Base-by-base conservation (phyloP, 1,140 invertebrate genomes). In the honey bee (Apis mellifera) region DNA sequence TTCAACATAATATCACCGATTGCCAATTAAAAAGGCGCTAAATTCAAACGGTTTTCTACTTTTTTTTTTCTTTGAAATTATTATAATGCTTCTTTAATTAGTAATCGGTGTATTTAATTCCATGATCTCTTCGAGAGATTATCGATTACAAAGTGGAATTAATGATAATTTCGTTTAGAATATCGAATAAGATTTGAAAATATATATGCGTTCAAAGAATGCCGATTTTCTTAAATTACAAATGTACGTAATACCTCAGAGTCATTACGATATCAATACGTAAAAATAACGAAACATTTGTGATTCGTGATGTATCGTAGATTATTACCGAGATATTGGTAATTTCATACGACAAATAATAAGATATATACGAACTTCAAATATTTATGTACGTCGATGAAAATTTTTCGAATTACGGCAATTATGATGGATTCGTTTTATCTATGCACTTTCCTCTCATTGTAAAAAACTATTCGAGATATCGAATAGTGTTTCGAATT, bases 341-440 rank as follows among this genome's bases (percentile, higher is more conserved):
- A 82, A 82, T 82, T 68, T 82, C 73, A 11, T 68, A 82, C 79
- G 79, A 82, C 79, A 82, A 82, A 82, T 82, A 82, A 82, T 68
- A 54, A 82, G 23, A 52, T 76, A 66, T 76, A 82, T 65, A 73
- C 78, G 62, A 76, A 59, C 79, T 55, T 42, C 48, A 57, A 76
- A 23, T 76, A 82, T 82, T 82, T 82, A 76, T 76, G 79, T 82
- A 82, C 64, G 52, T 81, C 62, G 72, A 81, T 54, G 52, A 42
- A 76, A 50, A 68, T 74, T 57, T 42, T 81, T 74, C 70, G 71
- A 66, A 74, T 57, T 65, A 76, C 79, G 79, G 64, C 54, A 75
- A 21, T 73, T n/a, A 68, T 55, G 57, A 69, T 11, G 55, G 21
- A 76, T 66, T 54, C 78, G 59, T 78, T 70, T 68, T 11, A 23